Evolutionary conservation across 2,113 vertebrate genomes (phyloP).

Genomic region (Mirounga angustirostris): DNA sequence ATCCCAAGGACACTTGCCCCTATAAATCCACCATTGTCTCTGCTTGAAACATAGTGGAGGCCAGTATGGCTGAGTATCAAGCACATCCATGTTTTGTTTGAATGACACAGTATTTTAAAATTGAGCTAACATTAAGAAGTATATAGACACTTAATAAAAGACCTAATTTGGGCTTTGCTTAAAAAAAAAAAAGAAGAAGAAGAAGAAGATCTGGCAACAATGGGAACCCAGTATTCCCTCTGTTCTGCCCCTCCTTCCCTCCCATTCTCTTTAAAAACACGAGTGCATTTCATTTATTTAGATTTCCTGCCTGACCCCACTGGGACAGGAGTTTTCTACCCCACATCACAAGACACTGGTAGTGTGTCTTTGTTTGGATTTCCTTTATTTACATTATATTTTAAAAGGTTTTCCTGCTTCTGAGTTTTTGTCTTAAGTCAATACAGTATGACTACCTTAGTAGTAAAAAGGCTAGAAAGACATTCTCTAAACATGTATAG

Average conservation of each 20-base stretch:
- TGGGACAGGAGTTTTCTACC: conserved; percentile 8
- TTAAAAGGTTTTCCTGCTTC: conserved; percentile 73
- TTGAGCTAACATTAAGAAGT: not conserved
- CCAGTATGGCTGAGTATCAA: not conserved
- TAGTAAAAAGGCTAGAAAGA: conserved; percentile 16
- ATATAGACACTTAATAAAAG: not conserved
- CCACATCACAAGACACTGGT: conserved; percentile 18
- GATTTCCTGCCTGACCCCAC: conserved; percentile 56
- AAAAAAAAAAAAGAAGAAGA: not conserved
- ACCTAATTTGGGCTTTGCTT: not conserved
- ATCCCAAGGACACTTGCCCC: not conserved
- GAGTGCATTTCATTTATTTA: conserved; percentile 1
- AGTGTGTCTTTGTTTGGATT: conserved; percentile 62
- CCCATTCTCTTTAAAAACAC: not conserved
- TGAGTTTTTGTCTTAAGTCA: conserved; percentile 44
- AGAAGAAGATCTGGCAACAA: not conserved
- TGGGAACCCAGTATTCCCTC: not conserved
- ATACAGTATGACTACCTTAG: not conserved
- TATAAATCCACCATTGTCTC: not conserved
- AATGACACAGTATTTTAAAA: not conserved
- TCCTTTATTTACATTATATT: conserved; percentile 74
- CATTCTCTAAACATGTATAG: not conserved
- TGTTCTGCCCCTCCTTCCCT: not conserved
- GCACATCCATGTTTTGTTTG: not conserved
- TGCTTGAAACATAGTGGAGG: not conserved